A percentile compares a stretch with the other conserved stretches of the same genome.
Evolutionary conservation across 37 sponge, comb jelly and placozoan genomes (phyloP).

Genomic region (Bolinopsis microptera): DNA sequence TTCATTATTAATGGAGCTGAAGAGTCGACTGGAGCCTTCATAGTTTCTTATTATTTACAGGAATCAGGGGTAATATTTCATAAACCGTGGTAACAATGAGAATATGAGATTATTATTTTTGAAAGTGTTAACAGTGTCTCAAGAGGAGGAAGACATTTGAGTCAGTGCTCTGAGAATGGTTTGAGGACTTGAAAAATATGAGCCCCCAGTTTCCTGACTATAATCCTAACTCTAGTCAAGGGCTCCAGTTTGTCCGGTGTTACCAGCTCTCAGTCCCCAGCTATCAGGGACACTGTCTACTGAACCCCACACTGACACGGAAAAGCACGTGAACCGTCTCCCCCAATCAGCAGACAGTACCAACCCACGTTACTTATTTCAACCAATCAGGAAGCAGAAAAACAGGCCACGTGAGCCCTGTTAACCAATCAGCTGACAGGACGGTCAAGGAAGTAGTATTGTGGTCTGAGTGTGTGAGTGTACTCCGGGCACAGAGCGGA

Average conservation of each 20-base stretch:
- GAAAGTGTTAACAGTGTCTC: too few species aligned
- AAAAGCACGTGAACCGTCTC: not conserved
- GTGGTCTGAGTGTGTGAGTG: constrained; percentile 45
- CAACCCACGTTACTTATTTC: not conserved
- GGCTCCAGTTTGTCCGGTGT: not conserved
- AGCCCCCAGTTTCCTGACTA: not conserved
- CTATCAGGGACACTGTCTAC: constrained; percentile 11
- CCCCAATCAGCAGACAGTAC: constrained; percentile 4
- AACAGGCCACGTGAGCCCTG: not conserved
- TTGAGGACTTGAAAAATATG: too few species aligned
- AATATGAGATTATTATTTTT: too few species aligned
- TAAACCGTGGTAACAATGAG: too few species aligned
- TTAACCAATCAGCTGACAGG: constrained; percentile 14
- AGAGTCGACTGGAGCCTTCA: too few species aligned
- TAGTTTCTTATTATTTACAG: too few species aligned
- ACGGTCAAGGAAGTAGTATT: constrained; percentile 32
- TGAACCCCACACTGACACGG: not conserved
- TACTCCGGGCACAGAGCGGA: constrained; percentile 39
- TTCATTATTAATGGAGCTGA: too few species aligned
- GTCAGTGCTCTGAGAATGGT: too few species aligned
- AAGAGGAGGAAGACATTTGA: too few species aligned
- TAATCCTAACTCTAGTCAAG: not conserved
- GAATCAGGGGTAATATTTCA: too few species aligned
- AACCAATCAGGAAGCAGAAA: not conserved
- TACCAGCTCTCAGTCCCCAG: not conserved